phyloP scores from a whole-genome alignment of 2,888 invertebrate genomes.

The Mellilla xanthometata region DNA sequence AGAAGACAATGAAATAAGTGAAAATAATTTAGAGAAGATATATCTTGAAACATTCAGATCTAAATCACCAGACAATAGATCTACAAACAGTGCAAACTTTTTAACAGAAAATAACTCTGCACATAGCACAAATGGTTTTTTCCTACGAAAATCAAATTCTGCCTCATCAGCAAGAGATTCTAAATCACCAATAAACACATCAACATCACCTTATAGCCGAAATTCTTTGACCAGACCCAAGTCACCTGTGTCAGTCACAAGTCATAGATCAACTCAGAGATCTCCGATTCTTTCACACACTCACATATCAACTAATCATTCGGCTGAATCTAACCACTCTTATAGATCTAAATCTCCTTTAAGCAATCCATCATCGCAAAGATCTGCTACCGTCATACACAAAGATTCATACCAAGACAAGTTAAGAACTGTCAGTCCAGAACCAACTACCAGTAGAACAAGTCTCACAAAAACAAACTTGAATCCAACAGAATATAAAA shows the following conservation, averaged over 20 bases:
- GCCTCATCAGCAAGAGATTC: constrained; percentile 39
- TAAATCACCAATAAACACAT: constrained; percentile 41
- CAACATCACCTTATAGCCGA: constrained; percentile 33
- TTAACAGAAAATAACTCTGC: constrained; percentile 27
- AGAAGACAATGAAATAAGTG: constrained; percentile 42
- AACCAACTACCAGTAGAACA: constrained; percentile 56
- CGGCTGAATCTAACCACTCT: constrained; percentile 29
- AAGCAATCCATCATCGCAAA: constrained; percentile 51
- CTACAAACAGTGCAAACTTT: constrained; percentile 39
- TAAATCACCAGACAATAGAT: constrained; percentile 48
- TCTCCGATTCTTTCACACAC: too few species aligned
- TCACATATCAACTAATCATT: constrained; percentile 10
- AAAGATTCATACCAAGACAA: constrained; percentile 52
- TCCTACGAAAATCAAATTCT: constrained; percentile 51
- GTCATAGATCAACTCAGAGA: constrained; percentile 37
- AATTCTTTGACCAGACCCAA: constrained; percentile 34
- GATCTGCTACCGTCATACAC: constrained; percentile 49
- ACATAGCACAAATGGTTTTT: constrained; percentile 48
- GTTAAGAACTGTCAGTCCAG: constrained; percentile 53
- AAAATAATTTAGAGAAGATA: constrained; percentile 67
- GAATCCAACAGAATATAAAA: constrained; percentile 82
- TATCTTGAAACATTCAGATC: constrained; percentile 65
- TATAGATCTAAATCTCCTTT: constrained; percentile 53
- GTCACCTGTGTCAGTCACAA: constrained; percentile 50
- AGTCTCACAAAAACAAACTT: constrained; percentile 60